phyloP scores from a whole-genome alignment of 37 sponge, comb jelly and placozoan genomes.

The Geodia barretti region DNA sequence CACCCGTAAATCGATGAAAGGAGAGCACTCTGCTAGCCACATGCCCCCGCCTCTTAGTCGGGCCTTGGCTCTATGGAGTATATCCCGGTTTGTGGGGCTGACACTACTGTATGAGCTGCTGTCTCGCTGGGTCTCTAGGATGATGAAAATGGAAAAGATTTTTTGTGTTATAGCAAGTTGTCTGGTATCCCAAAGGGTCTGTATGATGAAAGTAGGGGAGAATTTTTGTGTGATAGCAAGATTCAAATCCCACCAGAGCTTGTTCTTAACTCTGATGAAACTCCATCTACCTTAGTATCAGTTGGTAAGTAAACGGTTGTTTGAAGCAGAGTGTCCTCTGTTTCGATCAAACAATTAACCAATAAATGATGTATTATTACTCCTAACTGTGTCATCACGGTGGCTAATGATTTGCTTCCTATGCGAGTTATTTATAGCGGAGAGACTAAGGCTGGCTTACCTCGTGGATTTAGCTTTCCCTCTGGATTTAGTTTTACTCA shows the following conservation, averaged over 20 bases:
- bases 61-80: no score
- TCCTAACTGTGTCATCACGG: constrained; percentile 24
- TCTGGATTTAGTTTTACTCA: no score
- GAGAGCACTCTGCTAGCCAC: no score
- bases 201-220: constrained; percentile 38
- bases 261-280: constrained; percentile 63
- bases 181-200: constrained; percentile 54
- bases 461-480: constrained; percentile 44
- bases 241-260: constrained; percentile 52
- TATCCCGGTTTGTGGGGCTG: no score
- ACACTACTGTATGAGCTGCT: no score
- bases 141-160: no score
- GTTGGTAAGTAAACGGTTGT: constrained; percentile 51
- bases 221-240: constrained; percentile 23
- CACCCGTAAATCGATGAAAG: no score
- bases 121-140: no score
- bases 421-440: constrained; percentile 59
- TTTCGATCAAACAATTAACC: constrained; percentile 36
- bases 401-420: constrained; percentile 43
- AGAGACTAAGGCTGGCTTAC: constrained; percentile 54
- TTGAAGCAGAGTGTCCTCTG: constrained; percentile 13
- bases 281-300: constrained; percentile 44
- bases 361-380: constrained; percentile 57
- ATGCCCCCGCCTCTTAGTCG: no score
- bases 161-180: no score